Percentiles rank a stretch among this genome's conserved stretches.
Conservation (phyloP, 30 jellyfish, hydroid and myxozoan genomes). For the Aurelia coerulea region DNA sequence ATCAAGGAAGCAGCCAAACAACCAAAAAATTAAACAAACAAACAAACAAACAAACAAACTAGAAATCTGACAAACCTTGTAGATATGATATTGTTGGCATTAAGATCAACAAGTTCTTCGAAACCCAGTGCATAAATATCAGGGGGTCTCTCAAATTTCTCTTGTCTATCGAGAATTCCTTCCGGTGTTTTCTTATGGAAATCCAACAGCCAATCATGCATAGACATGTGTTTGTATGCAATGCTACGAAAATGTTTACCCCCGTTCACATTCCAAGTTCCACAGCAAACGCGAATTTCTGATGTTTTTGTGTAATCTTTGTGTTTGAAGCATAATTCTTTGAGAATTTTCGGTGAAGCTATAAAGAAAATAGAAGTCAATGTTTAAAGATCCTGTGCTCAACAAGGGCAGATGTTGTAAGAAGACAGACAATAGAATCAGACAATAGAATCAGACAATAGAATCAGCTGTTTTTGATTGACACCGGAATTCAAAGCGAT, state of each 20-base stretch:
- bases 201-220: conserved; percentile 99
- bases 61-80: conserved; percentile 70
- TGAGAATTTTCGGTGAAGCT: conserved; percentile 92
- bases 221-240: conserved; percentile 98
- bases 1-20: too few relatives aligned
- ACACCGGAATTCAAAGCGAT: too few relatives aligned
- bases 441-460: too few relatives aligned
- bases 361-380: neutral
- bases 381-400: too few relatives aligned
- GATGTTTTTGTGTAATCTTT: conserved; percentile 74
- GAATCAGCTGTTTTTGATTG: too few relatives aligned
- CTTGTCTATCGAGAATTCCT: conserved; percentile 88
- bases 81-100: conserved; percentile 88
- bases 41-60: too few relatives aligned
- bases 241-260: conserved; percentile 99
- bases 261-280: conserved; percentile 99
- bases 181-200: conserved; percentile 78
- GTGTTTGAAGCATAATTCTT: conserved; percentile 79
- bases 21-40: too few relatives aligned
- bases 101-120: conserved; percentile 95
- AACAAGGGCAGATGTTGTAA: too few relatives aligned
- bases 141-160: conserved; percentile 70
- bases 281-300: conserved; percentile 87
- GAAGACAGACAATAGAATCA: too few relatives aligned
- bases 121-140: conserved; percentile 96